phyloP scores from a whole-genome alignment of 2,797 vertebrate genomes.

The Trichosurus vulpecula region DNA sequence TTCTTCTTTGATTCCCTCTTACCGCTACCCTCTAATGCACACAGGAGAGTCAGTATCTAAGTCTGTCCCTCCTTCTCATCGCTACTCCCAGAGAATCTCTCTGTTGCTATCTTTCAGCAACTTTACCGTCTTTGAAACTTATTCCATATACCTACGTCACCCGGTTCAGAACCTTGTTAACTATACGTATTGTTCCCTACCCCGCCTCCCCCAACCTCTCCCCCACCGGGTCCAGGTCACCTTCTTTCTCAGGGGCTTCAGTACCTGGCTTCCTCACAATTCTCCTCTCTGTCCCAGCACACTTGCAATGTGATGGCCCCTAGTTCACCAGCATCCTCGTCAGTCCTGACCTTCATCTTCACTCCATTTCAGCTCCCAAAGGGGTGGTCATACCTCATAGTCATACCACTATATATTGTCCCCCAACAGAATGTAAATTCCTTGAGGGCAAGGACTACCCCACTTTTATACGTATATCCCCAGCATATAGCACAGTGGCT shows the following conservation, averaged over 20 bases:
- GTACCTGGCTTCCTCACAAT: not conserved
- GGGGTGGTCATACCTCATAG: not conserved
- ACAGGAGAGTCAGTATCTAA: not conserved
- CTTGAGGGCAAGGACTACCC: not conserved
- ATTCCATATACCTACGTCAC: not conserved
- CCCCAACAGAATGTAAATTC: not conserved
- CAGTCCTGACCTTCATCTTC: not conserved
- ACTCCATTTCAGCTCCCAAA: not conserved
- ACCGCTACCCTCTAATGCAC: not conserved
- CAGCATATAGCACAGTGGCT: not conserved
- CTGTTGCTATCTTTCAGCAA: not conserved
- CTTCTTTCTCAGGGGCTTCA: not conserved
- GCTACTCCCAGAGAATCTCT: not conserved
- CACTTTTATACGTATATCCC: not conserved
- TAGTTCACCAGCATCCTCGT: not conserved
- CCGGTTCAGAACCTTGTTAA: not conserved
- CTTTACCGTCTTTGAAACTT: not conserved
- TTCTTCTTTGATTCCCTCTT: not conserved
- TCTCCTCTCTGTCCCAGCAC: not conserved
- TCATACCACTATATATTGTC: not conserved
- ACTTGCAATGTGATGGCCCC: not conserved
- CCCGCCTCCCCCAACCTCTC: no score
- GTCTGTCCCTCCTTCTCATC: not conserved
- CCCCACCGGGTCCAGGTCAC: rapidly evolving
- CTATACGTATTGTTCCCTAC: not conserved